Conservation (phyloP, 2,797 vertebrate genomes). For the Limosa lapponica region DNA sequence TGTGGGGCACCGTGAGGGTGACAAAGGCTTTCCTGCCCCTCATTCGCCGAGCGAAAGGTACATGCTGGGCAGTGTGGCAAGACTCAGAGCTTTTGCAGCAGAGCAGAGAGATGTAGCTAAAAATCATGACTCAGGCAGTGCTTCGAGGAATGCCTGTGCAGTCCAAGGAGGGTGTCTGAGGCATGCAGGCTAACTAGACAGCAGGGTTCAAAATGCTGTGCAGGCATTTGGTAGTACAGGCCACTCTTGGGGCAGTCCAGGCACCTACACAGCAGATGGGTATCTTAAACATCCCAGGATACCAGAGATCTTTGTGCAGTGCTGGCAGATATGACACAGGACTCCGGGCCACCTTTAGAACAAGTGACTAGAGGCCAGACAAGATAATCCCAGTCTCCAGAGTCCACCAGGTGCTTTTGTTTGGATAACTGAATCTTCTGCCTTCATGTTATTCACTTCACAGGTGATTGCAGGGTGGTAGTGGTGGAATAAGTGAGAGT, state of each 20-base stretch:
- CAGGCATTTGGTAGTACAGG: neutral
- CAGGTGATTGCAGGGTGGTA: neutral
- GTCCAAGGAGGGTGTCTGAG: neutral
- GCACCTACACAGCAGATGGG: neutral
- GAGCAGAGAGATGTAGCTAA: neutral
- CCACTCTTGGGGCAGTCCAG: neutral
- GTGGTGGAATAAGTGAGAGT: neutral
- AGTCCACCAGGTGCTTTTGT: neutral
- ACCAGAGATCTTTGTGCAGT: neutral
- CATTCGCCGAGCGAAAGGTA: conserved; percentile 87
- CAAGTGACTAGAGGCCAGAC: neutral
- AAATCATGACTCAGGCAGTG: neutral
- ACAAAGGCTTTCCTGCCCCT: conserved; percentile 90
- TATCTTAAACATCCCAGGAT: neutral
- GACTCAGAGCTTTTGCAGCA: neutral
- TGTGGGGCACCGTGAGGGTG: conserved; percentile 88
- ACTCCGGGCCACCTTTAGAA: neutral
- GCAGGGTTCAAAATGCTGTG: neutral
- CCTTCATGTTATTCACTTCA: neutral
- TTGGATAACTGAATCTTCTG: neutral
- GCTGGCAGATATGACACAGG: neutral
- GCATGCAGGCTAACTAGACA: neutral
- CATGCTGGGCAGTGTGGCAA: neutral
- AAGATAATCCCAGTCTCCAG: neutral
- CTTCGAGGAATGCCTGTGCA: neutral